phyloP scores from a whole-genome alignment of 2,888 invertebrate genomes.

The Tenthredo notha region DNA sequence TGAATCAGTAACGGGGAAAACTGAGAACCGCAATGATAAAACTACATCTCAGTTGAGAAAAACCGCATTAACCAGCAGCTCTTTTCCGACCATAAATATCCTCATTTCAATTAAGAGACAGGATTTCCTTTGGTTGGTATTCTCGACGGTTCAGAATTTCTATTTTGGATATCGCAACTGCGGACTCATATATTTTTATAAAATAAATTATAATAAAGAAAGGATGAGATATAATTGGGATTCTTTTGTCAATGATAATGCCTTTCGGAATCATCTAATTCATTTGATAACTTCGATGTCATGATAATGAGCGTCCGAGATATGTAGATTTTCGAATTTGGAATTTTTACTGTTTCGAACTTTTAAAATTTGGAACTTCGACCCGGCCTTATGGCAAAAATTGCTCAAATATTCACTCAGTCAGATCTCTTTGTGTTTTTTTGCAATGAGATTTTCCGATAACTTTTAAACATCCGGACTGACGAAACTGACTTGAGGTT shows the following conservation, averaged over 20 bases:
- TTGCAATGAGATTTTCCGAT: not conserved
- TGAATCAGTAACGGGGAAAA: not conserved
- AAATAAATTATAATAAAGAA: not conserved
- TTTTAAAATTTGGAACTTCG: no score
- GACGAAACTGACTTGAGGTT: not conserved
- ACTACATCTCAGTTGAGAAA: not conserved
- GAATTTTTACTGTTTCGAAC: no score
- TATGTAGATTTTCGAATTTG: no score
- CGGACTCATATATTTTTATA: not conserved
- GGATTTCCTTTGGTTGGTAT: constrained; percentile 24
- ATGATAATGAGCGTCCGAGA: no score
- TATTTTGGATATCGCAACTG: not conserved
- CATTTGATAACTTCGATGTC: no score
- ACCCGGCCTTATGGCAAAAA: not conserved
- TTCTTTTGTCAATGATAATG: not conserved
- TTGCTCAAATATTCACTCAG: not conserved
- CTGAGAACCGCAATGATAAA: not conserved
- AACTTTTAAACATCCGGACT: not conserved
- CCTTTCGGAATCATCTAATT: not conserved
- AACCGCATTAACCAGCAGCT: not conserved
- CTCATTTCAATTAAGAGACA: not conserved
- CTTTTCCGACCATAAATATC: not conserved
- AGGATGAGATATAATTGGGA: not conserved
- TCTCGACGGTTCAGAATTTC: not conserved
- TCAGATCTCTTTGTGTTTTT: not conserved